A percentile compares a stretch with the other conserved stretches of the same genome.
phyloP scores from a whole-genome alignment of 64 coral and sea anemone species.

The Acropora tenuis region DNA sequence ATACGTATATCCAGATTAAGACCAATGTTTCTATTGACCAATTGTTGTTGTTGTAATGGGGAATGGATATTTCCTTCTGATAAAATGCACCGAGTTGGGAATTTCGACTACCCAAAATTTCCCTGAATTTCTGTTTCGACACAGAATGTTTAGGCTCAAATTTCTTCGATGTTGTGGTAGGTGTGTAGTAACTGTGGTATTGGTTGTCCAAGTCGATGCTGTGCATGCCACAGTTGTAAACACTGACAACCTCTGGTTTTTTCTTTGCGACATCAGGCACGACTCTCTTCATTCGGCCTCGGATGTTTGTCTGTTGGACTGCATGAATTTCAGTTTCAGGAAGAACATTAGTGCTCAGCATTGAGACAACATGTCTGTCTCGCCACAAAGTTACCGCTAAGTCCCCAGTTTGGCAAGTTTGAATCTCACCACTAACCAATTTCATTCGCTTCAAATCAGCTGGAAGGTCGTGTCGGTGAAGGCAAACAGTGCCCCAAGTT shows the following conservation, averaged over 20 bases:
- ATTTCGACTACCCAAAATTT: too few species aligned
- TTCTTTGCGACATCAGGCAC: conserved; percentile 27
- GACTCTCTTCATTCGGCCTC: neutral
- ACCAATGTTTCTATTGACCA: too few species aligned
- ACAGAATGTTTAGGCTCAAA: neutral
- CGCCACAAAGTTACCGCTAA: conserved; percentile 44
- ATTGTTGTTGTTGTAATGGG: too few species aligned
- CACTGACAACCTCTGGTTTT: conserved; percentile 36
- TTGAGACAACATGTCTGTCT: conserved; percentile 38
- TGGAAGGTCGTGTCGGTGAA: conserved; percentile 17
- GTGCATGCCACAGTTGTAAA: conserved; percentile 44
- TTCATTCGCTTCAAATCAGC: conserved; percentile 38
- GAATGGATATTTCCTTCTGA: too few species aligned
- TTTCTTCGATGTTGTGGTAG: conserved; percentile 29
- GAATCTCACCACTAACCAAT: conserved; percentile 9
- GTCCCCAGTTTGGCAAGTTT: conserved; percentile 23
- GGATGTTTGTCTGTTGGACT: neutral
- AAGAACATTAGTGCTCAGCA: conserved; percentile 29
- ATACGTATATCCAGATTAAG: too few species aligned
- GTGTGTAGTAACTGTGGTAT: conserved; percentile 35
- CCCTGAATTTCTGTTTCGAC: too few species aligned
- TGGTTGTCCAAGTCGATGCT: conserved; percentile 39
- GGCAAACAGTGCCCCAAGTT: conserved; percentile 18
- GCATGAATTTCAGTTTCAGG: conserved; percentile 35
- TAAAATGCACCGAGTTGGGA: too few species aligned